Evolutionary conservation across 2,888 invertebrate genomes (phyloP), one percentile per base, ranked within the genome.

Genomic region (Bombylius major): DNA sequence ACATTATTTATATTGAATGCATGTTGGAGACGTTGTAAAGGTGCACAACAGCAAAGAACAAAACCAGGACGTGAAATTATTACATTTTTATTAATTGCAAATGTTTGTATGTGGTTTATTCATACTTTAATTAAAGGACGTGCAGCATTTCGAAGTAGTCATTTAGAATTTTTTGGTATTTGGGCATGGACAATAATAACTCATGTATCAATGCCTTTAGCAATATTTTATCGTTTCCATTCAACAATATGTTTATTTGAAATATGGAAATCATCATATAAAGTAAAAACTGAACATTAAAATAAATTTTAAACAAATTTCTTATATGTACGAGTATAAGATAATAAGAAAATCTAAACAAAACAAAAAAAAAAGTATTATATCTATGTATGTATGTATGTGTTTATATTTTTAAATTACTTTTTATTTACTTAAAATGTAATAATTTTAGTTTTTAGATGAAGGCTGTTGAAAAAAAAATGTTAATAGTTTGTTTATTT

Each of bases 131-230:
- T 91, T 67, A 85, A 90, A 72, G 87, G 87, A 62, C 79, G 89
- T 5, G 87, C 91, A 0, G 86, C 88, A 60, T 89, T 89, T 60
- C 79, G 90, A 52, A 87, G 89, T 9, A 84, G 88, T 13, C 91
- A 92, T 67, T 75, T 89, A 56, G 75, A 83, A 53, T 90, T 92
- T 73, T 91, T 87, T 68, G 90, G 90, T 0, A 80, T 86, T 1
- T 90, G 90, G 89, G 88, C 88, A 4, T 93, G 92, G 92, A 89
- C 90, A 0, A 88, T 92, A 63, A 90, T 93, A 64, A 89, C 89
- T 0, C 90, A 92, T 68, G 85, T 91, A 0, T 88, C 89, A 0
- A 89, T 90, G 84, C 92, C 92, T 0, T 75, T 93, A 50, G 89
- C 89, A 0, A 91, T 92, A 64, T 92, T 92, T 75, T 93, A 90